Evolutionary conservation across 2,113 vertebrate genomes (phyloP), one percentile per base, ranked within the genome.

Genomic region (Climacteris rufus): DNA sequence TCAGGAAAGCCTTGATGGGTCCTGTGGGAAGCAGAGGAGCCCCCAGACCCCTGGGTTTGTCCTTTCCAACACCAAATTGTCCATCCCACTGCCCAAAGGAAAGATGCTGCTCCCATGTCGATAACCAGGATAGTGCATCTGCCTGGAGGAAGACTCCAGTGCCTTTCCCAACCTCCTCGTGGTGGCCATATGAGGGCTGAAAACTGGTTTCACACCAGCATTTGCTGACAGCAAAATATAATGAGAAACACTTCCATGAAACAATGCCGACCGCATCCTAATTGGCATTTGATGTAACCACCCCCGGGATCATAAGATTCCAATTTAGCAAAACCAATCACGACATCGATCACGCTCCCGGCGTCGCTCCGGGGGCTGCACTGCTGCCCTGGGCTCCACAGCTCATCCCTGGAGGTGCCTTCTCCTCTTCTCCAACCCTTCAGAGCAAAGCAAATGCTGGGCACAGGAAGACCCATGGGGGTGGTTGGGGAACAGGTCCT

Each of bases 201-300:
- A 82, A 83, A 87, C 83, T 84, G 85, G 83, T 96, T 97, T 97
- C 88, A 92, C 78, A 93, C 94, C 88, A 95, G 77, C 83, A 59
- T 94, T 90, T 92, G 90, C 89, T 95, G 84, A 96, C 90, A 95
- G 89, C 64, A 83, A 93, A 97, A 96, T 85, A 87, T 83, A 97
- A 96, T 95, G 81, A 90, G 47, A 97, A 95, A 59, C 85, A 96
- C 79, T 40, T 82, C 50, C 60, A 24, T 61, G 68, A 86, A 90
- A 71, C 86, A 86, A 66, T 37, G 88, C 68, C 83, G 83, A 94
- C 93, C 82, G 17, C 74, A 90, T 82, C 81, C 82, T 93, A 90
- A 96, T 92, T 90, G 89, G 74, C 83, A 79, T 83, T 95, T 91
- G 74, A 49, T 92, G 94, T 90, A 52, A 83, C 61, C 81, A 61